Percentiles rank a stretch among this genome's conserved stretches.
phyloP scores from a whole-genome alignment of 2,797 vertebrate genomes.

The Peromyscus melanophrys region DNA sequence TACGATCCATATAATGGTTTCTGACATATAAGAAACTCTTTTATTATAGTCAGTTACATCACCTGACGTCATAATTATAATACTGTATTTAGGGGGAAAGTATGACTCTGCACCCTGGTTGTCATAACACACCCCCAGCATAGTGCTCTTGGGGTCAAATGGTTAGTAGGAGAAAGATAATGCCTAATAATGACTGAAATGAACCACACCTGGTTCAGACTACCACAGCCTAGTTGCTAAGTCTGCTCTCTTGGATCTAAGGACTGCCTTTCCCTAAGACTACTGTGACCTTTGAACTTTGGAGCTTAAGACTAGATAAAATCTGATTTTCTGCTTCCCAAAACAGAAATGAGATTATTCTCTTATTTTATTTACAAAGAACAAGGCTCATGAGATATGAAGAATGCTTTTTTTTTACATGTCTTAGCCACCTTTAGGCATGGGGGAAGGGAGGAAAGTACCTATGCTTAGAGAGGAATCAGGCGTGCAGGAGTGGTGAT shows the following conservation, averaged over 20 bases:
- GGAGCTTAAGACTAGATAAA: background rate
- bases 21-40: background rate
- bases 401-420: background rate
- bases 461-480: background rate
- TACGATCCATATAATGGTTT: background rate
- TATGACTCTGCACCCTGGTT: background rate
- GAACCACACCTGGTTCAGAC: background rate
- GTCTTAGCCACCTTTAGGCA: background rate
- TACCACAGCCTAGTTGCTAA: background rate
- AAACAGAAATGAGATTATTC: background rate
- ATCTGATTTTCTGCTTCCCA: background rate
- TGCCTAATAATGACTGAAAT: background rate
- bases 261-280: background rate
- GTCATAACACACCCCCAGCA: background rate
- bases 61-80: background rate
- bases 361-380: background rate
- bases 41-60: background rate
- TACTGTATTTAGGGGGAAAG: background rate
- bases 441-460: background rate
- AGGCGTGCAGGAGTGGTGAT: background rate
- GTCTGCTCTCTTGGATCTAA: background rate
- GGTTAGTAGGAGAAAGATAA: background rate
- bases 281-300: background rate
- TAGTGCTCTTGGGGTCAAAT: background rate
- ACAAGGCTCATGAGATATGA: background rate